Evolutionary conservation across 2,113 vertebrate species (phyloP).

Genomic region (Camelus dromedarius): DNA sequence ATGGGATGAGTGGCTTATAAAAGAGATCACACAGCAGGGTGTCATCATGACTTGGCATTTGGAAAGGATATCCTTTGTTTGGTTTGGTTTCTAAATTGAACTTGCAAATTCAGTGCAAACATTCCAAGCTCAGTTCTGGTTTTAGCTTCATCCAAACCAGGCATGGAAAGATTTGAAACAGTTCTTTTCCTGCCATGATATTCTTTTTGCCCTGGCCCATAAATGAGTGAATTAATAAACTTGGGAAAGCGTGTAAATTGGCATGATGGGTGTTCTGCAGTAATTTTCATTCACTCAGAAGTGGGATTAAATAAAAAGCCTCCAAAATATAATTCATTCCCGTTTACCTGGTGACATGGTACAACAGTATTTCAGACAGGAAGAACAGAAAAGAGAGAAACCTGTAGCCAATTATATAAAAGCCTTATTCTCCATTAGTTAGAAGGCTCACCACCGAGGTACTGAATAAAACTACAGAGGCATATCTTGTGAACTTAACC

Average conservation of each 20-base stretch:
- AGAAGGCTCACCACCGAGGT: not conserved
- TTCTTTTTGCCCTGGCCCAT: not conserved
- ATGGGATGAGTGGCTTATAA: not conserved
- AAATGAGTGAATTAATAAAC: slow-evolving; percentile 24
- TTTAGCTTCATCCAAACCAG: not conserved
- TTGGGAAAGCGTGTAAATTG: not conserved
- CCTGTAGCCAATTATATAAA: not conserved
- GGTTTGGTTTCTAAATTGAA: slow-evolving; percentile 33
- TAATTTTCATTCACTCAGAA: slow-evolving; percentile 10
- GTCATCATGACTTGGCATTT: not conserved
- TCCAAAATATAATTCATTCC: slow-evolving; percentile 62
- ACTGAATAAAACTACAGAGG: not conserved
- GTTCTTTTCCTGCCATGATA: not conserved
- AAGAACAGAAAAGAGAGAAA: slow-evolving; percentile 55
- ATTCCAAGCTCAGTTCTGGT: not conserved
- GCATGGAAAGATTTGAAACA: slow-evolving; percentile 11
- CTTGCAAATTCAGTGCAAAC: not conserved
- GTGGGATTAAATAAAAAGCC: slow-evolving; percentile 47
- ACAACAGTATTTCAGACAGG: slow-evolving; percentile 33
- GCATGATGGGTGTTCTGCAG: not conserved
- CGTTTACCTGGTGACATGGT: slow-evolving; percentile 13
- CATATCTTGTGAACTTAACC: not conserved
- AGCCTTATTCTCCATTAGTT: not conserved
- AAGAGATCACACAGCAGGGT: not conserved
- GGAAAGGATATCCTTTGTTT: not conserved